These are phyloP conservation scores for Bedellia somnulentella DNA, from an alignment of 2,888 invertebrate genomes.

Conservation along the genomic window DNA sequence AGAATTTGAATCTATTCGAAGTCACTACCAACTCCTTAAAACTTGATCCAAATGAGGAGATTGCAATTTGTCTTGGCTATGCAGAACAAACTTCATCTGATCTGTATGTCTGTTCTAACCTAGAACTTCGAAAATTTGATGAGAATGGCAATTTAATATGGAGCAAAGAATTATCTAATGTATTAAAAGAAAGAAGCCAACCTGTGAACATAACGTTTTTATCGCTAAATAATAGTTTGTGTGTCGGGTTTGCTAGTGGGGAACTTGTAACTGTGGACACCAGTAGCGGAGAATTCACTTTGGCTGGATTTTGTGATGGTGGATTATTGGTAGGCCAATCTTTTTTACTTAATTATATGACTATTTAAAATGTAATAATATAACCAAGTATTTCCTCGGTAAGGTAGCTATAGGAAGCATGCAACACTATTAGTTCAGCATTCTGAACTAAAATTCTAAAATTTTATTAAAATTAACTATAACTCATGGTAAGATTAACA, in stretches of 20 bases:
- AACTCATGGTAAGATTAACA: too few relatives aligned
- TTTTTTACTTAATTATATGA: too few relatives aligned
- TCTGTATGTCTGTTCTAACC: slow-evolving; percentile 40
- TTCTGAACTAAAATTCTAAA: too few relatives aligned
- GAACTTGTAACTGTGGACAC: slow-evolving; percentile 35
- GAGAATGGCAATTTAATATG: slow-evolving; percentile 26
- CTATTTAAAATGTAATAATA: too few relatives aligned
- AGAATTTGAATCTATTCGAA: not conserved
- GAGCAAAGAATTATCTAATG: slow-evolving; percentile 25
- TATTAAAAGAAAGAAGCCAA: slow-evolving; percentile 40
- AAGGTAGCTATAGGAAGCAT: too few relatives aligned
- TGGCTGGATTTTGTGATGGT: slow-evolving; percentile 31
- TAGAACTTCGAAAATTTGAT: slow-evolving; percentile 26
- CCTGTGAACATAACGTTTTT: slow-evolving; percentile 39
- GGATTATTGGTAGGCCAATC: slow-evolving; percentile 32
- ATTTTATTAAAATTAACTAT: too few relatives aligned
- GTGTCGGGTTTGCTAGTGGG: slow-evolving; percentile 37
- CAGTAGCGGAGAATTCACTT: slow-evolving; percentile 20
- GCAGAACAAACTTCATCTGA: slow-evolving; percentile 24
- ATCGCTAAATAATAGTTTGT: slow-evolving; percentile 28
- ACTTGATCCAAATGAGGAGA: slow-evolving; percentile 16
- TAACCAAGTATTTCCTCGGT: too few relatives aligned
- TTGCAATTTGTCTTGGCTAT: slow-evolving; percentile 27
- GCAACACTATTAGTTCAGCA: too few relatives aligned
- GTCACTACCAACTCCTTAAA: not conserved